Conservation (phyloP, 2,888 invertebrate species). For the Cryptocephalus primarius region DNA sequence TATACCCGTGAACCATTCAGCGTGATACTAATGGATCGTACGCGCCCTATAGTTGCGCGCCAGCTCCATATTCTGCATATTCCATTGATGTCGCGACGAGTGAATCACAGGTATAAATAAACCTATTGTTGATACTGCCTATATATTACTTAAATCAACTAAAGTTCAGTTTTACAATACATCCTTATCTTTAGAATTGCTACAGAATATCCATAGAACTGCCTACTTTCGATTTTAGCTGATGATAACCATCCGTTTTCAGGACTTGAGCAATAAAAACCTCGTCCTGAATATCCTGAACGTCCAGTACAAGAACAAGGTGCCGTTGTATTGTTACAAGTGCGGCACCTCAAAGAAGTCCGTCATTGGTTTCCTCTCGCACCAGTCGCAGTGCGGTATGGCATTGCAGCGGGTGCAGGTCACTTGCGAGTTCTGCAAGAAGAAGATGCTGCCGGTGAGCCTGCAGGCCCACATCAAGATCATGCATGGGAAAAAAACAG, state of each 20-base stretch:
- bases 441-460: constrained; percentile 45
- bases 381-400: constrained; percentile 49
- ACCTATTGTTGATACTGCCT: no score
- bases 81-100: no score
- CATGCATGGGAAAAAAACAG: constrained; percentile 5
- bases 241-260: constrained; percentile 7
- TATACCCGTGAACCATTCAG: neutral
- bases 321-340: constrained; percentile 42
- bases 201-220: no score
- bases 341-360: constrained; percentile 43
- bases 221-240: no score
- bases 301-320: constrained; percentile 35
- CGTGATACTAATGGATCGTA: no score
- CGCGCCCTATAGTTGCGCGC: no score
- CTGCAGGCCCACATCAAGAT: constrained; percentile 45
- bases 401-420: constrained; percentile 42
- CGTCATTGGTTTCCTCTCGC: constrained; percentile 49
- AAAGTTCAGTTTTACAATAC: no score
- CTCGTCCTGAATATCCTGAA: constrained; percentile 38
- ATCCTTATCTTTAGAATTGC: no score
- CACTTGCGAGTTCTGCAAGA: constrained; percentile 44
- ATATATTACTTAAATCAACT: no score
- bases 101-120: no score
- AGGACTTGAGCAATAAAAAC: constrained; percentile 44
- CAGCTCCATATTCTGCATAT: no score